A percentile compares a stretch with the other conserved stretches of the same genome.
phyloP scores from a whole-genome alignment of 1,140 invertebrate species.

The Globodera ellingtonae region DNA sequence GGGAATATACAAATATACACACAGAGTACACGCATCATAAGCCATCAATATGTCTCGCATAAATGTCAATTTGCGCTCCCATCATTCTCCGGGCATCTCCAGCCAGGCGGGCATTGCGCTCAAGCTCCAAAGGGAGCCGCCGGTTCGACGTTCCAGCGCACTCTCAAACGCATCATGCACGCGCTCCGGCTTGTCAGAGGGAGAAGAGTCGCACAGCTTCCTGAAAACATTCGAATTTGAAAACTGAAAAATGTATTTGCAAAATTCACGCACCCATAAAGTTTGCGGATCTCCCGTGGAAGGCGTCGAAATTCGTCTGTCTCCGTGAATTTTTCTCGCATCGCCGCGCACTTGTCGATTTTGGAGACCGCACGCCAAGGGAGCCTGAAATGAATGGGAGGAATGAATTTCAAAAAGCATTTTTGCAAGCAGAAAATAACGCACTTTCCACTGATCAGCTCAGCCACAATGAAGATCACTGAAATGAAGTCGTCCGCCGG shows the following conservation, averaged over 20 bases:
- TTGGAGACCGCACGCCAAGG: slow-evolving; percentile 27
- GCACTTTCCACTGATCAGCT: slow-evolving; percentile 35
- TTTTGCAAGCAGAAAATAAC: slow-evolving; percentile 3
- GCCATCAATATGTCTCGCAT: too few species aligned
- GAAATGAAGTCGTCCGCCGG: slow-evolving; percentile 35
- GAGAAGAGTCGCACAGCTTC: neutral
- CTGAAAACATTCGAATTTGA: neutral
- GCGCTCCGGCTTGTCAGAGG: neutral
- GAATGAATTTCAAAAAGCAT: slow-evolving; percentile 4
- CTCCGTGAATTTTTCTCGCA: neutral
- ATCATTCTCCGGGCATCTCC: neutral
- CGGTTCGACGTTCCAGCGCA: neutral
- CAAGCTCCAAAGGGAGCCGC: neutral
- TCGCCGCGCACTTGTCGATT: neutral
- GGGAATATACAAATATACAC: too few species aligned
- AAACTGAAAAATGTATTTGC: neutral
- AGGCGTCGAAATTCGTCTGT: neutral
- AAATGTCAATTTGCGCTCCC: too few species aligned
- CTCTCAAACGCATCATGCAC: neutral
- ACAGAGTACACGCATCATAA: too few species aligned
- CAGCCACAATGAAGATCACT: slow-evolving; percentile 28
- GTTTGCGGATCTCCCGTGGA: slow-evolving; percentile 14
- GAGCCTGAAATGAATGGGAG: slow-evolving; percentile 23
- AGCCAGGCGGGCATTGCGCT: neutral
- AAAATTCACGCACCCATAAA: neutral